A percentile compares a stretch with the other conserved stretches of the same genome.
These are phyloP conservation scores for Sebastes baramenuke DNA, from an alignment of 2,797 vertebrate genomes.

Conservation along the genomic window DNA sequence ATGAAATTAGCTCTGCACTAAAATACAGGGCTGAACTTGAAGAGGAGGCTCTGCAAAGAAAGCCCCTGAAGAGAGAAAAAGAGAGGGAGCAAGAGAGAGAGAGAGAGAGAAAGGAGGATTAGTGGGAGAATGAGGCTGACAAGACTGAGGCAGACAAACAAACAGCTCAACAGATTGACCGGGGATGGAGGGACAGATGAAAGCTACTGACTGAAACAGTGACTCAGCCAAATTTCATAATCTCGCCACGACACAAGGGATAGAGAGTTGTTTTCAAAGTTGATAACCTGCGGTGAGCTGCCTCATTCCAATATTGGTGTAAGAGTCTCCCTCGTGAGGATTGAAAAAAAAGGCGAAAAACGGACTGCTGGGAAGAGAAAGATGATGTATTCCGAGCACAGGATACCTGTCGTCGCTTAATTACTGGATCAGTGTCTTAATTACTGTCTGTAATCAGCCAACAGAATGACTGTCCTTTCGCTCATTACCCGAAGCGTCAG, in stretches of 20 bases:
- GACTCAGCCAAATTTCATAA: conserved; percentile 56
- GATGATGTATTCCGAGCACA: conserved; percentile 49
- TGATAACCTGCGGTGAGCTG: conserved; percentile 43
- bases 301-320: conserved; percentile 18
- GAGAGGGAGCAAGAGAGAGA: not conserved
- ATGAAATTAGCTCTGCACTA: conserved; percentile 38
- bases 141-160: conserved; percentile 56
- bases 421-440: conserved; percentile 76
- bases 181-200: conserved; percentile 57
- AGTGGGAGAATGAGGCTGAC: conserved; percentile 48
- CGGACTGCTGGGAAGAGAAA: not conserved
- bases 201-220: conserved; percentile 40
- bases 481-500: conserved; percentile 64
- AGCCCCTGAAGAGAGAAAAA: not conserved
- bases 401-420: conserved; percentile 67
- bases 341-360: not conserved
- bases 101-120: conserved; percentile 38
- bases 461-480: conserved; percentile 58
- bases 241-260: conserved; percentile 22
- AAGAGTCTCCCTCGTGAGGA: conserved; percentile 13
- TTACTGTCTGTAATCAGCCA: conserved; percentile 72
- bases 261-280: conserved; percentile 31
- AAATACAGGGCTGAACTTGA: conserved; percentile 27
- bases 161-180: conserved; percentile 70
- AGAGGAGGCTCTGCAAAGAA: conserved; percentile 10